Percentiles rank a stretch among this genome's conserved stretches.
Conservation (phyloP, 2,888 invertebrate species). For the Boloria selene region DNA sequence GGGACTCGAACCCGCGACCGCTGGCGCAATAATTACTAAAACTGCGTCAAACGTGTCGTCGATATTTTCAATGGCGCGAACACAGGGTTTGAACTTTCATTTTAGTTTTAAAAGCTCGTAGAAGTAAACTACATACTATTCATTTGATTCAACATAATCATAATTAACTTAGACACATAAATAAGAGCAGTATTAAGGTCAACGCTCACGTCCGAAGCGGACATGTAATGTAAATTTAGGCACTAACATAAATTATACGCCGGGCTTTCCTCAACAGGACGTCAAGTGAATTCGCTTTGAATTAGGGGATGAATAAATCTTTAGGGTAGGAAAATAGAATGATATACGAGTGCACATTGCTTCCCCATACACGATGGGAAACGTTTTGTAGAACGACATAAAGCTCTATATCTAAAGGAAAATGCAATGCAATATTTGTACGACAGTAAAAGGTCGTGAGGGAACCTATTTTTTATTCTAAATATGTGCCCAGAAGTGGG, state of each 20-base stretch:
- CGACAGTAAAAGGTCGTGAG: too few relatives aligned
- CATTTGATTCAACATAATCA: slow-evolving; percentile 7
- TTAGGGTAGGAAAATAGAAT: slow-evolving; percentile 47
- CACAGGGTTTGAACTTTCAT: too few relatives aligned
- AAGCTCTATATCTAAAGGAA: too few relatives aligned
- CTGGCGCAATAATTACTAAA: too few relatives aligned
- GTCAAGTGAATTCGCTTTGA: slow-evolving; percentile 50
- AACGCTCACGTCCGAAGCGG: slow-evolving; percentile 43
- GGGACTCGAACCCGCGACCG: too few relatives aligned
- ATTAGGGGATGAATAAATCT: slow-evolving; percentile 55
- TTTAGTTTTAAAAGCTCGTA: too few relatives aligned
- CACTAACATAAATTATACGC: slow-evolving; percentile 45
- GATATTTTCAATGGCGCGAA: too few relatives aligned
- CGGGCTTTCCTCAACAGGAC: slow-evolving; percentile 56
- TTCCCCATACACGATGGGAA: slow-evolving; percentile 19
- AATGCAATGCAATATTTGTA: too few relatives aligned
- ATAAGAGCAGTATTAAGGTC: slow-evolving; percentile 36
- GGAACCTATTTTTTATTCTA: too few relatives aligned
- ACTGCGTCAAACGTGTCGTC: too few relatives aligned
- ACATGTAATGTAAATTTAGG: slow-evolving; percentile 50
- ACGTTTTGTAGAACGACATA: slow-evolving; percentile 2
- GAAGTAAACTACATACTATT: neutral
- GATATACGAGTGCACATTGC: slow-evolving; percentile 14
- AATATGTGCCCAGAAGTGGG: too few relatives aligned
- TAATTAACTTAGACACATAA: slow-evolving; percentile 15